These are phyloP conservation scores for Drosophila parabipectinata DNA, from an alignment of 1,140 invertebrate species.

Conservation along the genomic window DNA sequence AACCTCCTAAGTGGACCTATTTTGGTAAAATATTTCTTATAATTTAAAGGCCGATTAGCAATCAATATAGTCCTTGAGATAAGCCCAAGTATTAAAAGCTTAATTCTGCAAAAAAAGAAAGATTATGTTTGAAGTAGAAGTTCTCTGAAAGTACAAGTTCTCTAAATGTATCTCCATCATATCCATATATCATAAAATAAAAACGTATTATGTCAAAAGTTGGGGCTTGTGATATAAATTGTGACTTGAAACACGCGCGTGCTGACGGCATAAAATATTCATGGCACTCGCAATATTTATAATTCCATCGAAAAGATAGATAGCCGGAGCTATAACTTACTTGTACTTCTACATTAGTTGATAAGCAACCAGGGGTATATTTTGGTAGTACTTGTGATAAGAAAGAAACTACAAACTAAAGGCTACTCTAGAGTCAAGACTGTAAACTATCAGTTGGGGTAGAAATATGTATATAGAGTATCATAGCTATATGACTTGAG, in stretches of 20 bases:
- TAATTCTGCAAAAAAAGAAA: neutral
- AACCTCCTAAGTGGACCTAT: no score
- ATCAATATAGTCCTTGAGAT: conserved; percentile 35
- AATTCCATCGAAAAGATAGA: conserved; percentile 66
- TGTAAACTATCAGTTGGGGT: conserved; percentile 13
- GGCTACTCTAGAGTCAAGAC: no score
- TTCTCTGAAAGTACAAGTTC: no score
- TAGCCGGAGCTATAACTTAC: conserved; percentile 30
- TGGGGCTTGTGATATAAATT: conserved; percentile 26
- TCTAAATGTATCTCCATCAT: no score
- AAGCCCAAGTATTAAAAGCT: conserved; percentile 24
- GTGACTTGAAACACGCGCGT: conserved; percentile 26
- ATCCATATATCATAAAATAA: neutral
- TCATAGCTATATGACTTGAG: no score
- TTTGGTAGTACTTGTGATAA: conserved; percentile 26
- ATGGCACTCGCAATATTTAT: conserved; percentile 47
- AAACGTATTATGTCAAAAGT: conserved; percentile 24
- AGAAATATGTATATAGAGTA: neutral
- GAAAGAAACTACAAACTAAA: neutral
- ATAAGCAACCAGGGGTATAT: conserved; percentile 36
- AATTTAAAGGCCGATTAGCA: conserved; percentile 13
- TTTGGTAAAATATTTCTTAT: no score
- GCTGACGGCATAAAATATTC: conserved; percentile 62
- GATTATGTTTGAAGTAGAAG: no score
- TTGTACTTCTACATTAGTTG: conserved; percentile 38